Base-by-base conservation (phyloP, 1,140 invertebrate species). In the Arctopsyche grandis region DNA sequence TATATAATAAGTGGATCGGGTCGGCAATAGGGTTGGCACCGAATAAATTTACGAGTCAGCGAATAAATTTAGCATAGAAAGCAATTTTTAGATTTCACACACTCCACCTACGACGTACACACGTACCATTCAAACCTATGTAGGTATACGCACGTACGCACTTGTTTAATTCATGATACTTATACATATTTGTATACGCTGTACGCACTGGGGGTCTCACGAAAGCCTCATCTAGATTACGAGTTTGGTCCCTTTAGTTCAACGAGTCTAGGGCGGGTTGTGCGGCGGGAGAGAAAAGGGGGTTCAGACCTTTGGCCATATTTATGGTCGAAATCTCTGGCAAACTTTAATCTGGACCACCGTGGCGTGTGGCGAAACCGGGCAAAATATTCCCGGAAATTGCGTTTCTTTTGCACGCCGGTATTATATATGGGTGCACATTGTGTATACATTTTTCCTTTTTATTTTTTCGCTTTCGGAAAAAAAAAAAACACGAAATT, bases 301-400 rank as follows among this genome's bases (percentile, higher is more conserved):
- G 19, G 24, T 26, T 24, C 63, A 14, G 24, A 26, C 63, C 63
- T n/a, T 66, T 22, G 63, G 63, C 19, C 21, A 66, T 66, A 66
- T 66, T 66, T 66, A 66, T 66, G 63, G 63, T 66, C 24, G 63
- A 66, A 66, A 66, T 66, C 63, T 66, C 63, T 19, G 63, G 9
- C 63, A 66, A 66, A 66, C 63, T 66, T 66, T 66, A 66, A 66
- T 66, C 63, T 66, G 63, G 24, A 24, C 7, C n/a, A n/a, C n/a
- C 56, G 29, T 38, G 29, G 29, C 29, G 29, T 38, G 29, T 7
- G 29, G 48, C 48, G 10, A 52, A 52, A 52, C 48, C 3, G 24
- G 9, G 19, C 63, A 22, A 66, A 66, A 66, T 66, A 66, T 66
- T 66, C 63, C 63, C 21, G 22, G 63, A 66, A 66, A 66, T 66